A percentile compares a stretch with the other conserved stretches of the same genome.
phyloP scores from a whole-genome alignment of 2,797 vertebrate genomes.

The Danio jaintianensis region DNA sequence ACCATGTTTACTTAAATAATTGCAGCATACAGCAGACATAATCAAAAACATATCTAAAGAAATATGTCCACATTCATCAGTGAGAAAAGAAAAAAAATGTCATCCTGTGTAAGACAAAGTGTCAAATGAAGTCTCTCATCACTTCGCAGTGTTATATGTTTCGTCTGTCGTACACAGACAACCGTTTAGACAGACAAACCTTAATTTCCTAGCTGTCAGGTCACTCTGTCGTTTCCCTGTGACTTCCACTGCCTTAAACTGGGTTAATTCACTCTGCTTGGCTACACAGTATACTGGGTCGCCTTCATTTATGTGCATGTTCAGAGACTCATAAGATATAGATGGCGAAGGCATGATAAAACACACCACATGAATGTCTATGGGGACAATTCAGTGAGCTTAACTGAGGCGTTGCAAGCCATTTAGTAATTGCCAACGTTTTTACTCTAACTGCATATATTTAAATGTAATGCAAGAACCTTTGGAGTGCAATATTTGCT shows the following conservation, averaged over 20 bases:
- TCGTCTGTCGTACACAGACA: slow-evolving; percentile 6
- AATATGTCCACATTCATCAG: no score
- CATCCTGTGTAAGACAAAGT: no score
- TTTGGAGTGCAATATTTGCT: not conserved
- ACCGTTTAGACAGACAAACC: slow-evolving; percentile 37
- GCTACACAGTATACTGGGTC: slow-evolving; percentile 26
- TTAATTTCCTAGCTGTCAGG: slow-evolving; percentile 45
- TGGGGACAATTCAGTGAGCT: not conserved
- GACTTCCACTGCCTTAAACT: slow-evolving; percentile 37
- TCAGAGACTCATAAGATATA: slow-evolving; percentile 15
- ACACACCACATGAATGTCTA: not conserved
- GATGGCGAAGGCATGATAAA: slow-evolving; percentile 13
- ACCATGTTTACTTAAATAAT: no score
- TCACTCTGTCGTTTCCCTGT: slow-evolving; percentile 31
- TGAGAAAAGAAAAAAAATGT: no score
- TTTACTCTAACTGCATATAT: not conserved
- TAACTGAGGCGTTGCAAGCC: not conserved
- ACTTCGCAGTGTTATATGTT: not conserved
- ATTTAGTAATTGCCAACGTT: not conserved
- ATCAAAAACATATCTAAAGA: no score
- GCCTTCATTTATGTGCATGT: slow-evolving; percentile 10
- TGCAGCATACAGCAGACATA: no score
- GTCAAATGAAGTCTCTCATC: no score
- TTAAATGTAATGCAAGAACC: not conserved
- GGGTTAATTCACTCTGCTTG: slow-evolving; percentile 52